Evolutionary conservation across 2,113 vertebrate species (phyloP).

Genomic region (Oreochromis niloticus): DNA sequence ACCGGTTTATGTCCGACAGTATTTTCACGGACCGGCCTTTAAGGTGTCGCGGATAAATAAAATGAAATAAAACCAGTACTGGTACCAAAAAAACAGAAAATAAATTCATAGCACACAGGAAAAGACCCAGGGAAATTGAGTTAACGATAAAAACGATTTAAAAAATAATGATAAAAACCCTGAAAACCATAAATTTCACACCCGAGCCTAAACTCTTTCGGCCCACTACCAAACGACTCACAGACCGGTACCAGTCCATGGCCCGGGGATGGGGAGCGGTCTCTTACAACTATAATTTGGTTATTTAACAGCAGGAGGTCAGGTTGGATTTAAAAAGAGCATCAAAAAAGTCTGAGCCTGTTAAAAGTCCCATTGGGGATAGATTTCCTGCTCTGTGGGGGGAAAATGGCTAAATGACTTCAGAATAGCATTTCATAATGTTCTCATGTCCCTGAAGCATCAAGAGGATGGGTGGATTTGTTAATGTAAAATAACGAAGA

Average conservation of each 20-base stretch:
- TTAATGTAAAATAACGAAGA: not conserved
- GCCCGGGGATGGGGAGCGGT: not conserved
- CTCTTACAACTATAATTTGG: not conserved
- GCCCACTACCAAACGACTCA: rapidly evolving
- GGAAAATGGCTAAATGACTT: rapidly evolving
- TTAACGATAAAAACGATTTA: rapidly evolving
- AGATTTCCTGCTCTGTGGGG: not conserved
- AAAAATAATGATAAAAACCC: not conserved
- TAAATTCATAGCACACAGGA: not conserved
- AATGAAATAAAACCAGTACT: rapidly evolving
- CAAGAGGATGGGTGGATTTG: not conserved
- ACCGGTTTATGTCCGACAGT: not conserved
- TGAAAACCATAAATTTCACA: not conserved
- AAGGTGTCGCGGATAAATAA: not conserved
- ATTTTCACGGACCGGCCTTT: rapidly evolving
- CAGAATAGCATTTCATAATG: not conserved
- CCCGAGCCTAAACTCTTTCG: not conserved
- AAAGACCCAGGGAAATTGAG: not conserved
- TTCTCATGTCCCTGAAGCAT: not conserved
- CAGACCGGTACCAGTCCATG: not conserved
- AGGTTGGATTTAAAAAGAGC: not conserved
- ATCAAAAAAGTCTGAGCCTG: not conserved
- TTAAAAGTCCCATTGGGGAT: not conserved
- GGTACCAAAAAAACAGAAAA: not conserved
- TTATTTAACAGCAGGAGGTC: not conserved